Conservation (phyloP, 2,113 vertebrate genomes). For the Hassar affinis region DNA sequence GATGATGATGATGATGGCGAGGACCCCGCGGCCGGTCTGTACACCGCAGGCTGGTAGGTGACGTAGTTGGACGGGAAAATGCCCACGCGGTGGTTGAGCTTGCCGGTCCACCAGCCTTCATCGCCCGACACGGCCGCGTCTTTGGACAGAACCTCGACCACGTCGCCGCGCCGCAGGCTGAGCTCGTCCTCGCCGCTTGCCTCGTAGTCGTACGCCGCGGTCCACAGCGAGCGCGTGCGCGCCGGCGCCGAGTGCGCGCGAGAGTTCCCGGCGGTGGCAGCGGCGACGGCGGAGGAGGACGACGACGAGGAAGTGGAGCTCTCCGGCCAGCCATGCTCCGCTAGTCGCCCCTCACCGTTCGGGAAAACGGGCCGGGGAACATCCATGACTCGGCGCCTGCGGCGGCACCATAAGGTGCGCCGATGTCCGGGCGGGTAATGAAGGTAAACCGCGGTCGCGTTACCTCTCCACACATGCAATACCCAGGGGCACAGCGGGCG, state of each 20-base stretch:
- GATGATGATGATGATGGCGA: slow-evolving; percentile 44
- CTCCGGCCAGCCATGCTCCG: slow-evolving; percentile 69
- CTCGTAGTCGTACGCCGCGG: slow-evolving; percentile 84
- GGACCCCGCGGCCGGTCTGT: slow-evolving; percentile 65
- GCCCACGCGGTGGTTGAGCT: slow-evolving; percentile 82
- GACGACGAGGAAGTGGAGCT: slow-evolving; percentile 47
- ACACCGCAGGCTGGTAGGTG: slow-evolving; percentile 73
- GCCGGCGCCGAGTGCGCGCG: slow-evolving; percentile 77
- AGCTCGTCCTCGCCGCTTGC: slow-evolving; percentile 86
- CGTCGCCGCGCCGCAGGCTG: slow-evolving; percentile 80
- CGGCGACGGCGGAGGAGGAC: not conserved
- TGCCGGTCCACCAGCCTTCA: slow-evolving; percentile 89
- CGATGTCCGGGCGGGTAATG: slow-evolving; percentile 56
- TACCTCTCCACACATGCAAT: slow-evolving; percentile 6
- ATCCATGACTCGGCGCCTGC: slow-evolving; percentile 77
- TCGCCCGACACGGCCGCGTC: slow-evolving; percentile 84
- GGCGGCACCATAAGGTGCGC: slow-evolving; percentile 72
- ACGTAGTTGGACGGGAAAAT: slow-evolving; percentile 88
- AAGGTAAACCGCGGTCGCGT: slow-evolving; percentile 32
- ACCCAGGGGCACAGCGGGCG: not conserved
- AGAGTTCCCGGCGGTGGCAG: slow-evolving; percentile 53
- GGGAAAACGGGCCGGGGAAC: slow-evolving; percentile 78
- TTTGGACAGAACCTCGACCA: slow-evolving; percentile 85
- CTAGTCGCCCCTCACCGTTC: slow-evolving; percentile 76
- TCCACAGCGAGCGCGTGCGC: slow-evolving; percentile 78